Conservation (phyloP, 2,113 vertebrate genomes). For the Myiagra hebetior region DNA sequence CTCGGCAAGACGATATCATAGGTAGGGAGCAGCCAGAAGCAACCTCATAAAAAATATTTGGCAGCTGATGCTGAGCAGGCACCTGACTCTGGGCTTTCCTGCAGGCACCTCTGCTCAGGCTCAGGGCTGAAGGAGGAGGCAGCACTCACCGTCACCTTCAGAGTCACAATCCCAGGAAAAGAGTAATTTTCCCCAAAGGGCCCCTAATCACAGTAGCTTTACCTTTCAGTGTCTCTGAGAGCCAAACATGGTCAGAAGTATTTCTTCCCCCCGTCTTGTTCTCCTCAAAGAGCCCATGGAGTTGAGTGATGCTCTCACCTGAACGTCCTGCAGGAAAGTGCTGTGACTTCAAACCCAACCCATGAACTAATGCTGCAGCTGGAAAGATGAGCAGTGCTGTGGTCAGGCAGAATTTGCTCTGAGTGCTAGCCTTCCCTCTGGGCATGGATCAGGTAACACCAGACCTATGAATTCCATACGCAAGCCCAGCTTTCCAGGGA, state of each 20-base stretch:
- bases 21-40: constrained; percentile 2
- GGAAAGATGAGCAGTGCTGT: background rate
- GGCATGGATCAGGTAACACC: background rate
- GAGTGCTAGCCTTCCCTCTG: background rate
- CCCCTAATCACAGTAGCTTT: background rate
- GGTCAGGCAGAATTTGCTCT: background rate
- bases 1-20: background rate
- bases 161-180: background rate
- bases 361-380: background rate
- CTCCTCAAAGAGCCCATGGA: background rate
- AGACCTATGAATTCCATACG: constrained; percentile 14
- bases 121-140: background rate
- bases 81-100: background rate
- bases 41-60: background rate
- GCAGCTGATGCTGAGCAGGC: background rate
- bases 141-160: background rate
- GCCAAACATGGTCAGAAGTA: background rate
- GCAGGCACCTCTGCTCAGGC: background rate
- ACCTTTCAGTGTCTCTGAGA: background rate
- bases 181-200: background rate
- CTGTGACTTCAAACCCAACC: constrained; percentile 3
- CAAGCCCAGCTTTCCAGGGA: background rate
- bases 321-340: fast-evolving
- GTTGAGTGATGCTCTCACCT: background rate
- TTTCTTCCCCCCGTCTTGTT: background rate